Percentiles rank a stretch among this genome's conserved stretches.
phyloP scores from a whole-genome alignment of 2,113 vertebrate species.

The Sylvilagus bachmani region DNA sequence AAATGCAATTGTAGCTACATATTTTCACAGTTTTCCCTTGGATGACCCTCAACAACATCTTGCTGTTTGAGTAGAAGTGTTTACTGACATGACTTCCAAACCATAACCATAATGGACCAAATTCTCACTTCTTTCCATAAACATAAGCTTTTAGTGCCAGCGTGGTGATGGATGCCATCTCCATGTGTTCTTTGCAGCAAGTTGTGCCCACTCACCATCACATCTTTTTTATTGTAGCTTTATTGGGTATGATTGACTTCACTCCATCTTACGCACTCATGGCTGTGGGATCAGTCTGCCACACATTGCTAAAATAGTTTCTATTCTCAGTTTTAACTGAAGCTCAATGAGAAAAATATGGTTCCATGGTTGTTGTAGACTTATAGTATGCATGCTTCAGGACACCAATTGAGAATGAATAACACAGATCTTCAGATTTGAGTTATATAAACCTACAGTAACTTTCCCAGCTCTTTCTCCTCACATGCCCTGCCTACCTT shows the following conservation, averaged over 20 bases:
- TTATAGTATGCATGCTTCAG: background rate
- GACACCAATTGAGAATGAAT: background rate
- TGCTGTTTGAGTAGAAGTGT: background rate
- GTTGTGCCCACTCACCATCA: background rate
- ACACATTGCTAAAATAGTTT: background rate
- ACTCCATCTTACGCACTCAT: background rate
- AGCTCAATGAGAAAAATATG: background rate
- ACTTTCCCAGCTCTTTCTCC: background rate
- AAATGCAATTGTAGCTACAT: background rate
- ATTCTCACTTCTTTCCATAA: background rate
- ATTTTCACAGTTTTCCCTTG: background rate
- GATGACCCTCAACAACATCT: background rate
- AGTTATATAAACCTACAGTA: background rate
- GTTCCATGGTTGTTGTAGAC: background rate
- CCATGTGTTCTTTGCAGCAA: background rate
- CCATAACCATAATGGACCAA: background rate
- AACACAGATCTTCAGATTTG: background rate
- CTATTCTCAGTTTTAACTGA: background rate
- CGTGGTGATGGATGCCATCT: background rate
- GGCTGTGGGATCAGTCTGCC: background rate
- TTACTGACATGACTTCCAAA: constrained; percentile 6
- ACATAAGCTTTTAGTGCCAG: background rate
- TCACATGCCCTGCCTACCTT: background rate
- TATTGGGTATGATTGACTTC: background rate
- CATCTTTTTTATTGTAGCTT: background rate